Percentiles rank a stretch among this genome's conserved stretches.
Evolutionary conservation across 2,888 invertebrate genomes (phyloP).

Genomic region (Eupithecia abbreviata): DNA sequence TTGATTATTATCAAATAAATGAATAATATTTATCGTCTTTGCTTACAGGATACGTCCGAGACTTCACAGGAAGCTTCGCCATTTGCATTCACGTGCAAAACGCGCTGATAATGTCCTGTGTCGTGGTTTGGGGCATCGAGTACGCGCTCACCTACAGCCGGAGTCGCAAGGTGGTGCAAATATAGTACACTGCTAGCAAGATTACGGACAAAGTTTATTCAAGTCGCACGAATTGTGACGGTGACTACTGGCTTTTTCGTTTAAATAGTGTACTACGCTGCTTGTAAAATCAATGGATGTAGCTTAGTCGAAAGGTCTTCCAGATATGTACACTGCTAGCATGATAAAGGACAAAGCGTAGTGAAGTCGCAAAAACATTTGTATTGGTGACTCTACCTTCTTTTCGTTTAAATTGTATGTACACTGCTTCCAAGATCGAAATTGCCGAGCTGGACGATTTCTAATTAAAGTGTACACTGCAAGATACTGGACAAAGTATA

Average conservation of each 20-base stretch:
- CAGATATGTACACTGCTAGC: constrained; percentile 1
- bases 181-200: constrained; percentile 53
- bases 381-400: neutral
- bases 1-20: too few relatives aligned
- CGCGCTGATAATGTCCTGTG: constrained; percentile 87
- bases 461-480: neutral
- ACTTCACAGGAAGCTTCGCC: constrained; percentile 87
- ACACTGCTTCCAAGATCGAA: neutral
- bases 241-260: neutral
- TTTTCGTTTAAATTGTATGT: neutral
- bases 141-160: constrained; percentile 77
- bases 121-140: constrained; percentile 88
- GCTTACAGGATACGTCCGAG: constrained; percentile 87
- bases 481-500: neutral
- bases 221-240: neutral
- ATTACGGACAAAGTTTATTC: neutral
- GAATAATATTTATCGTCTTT: neutral
- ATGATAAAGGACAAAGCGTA: neutral
- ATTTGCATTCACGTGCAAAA: constrained; percentile 89
- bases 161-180: constrained; percentile 77
- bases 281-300: neutral
- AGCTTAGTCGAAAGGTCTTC: neutral
- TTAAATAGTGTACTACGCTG: neutral
- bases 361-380: neutral
- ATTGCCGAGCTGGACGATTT: neutral